These are phyloP conservation scores for Oligia fasciuncula DNA, from an alignment of 2,888 invertebrate genomes.

Conservation along the genomic window DNA sequence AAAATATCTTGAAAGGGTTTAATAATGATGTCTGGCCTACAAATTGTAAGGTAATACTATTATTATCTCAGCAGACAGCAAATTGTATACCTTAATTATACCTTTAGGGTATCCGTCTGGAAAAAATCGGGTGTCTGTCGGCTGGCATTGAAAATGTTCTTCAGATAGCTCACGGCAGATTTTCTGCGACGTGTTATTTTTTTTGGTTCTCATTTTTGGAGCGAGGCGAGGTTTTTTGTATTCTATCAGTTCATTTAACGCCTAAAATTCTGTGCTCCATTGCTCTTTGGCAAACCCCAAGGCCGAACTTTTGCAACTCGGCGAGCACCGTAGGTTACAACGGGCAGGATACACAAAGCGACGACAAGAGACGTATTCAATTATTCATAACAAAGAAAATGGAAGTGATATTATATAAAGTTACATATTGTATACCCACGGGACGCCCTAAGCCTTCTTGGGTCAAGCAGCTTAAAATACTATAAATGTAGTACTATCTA, in stretches of 20 bases:
- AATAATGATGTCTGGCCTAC: neutral
- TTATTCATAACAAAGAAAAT: neutral
- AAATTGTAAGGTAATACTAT: conserved; percentile 1
- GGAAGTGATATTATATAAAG: neutral
- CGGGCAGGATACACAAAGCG: neutral
- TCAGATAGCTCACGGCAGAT: neutral
- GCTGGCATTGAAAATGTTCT: conserved; percentile 7
- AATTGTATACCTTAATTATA: conserved; percentile 24
- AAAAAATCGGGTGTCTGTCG: neutral
- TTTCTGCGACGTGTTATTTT: neutral
- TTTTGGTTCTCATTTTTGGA: neutral
- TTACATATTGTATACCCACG: neutral
- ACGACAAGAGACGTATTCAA: neutral
- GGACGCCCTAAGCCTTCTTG: neutral
- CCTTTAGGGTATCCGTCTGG: neutral
- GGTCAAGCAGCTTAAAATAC: neutral
- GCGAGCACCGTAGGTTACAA: neutral
- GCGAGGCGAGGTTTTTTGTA: neutral
- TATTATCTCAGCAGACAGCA: conserved; percentile 21
- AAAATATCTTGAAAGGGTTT: conserved; percentile 1
- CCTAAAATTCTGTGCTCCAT: neutral
- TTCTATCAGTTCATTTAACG: neutral
- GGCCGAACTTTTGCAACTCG: neutral
- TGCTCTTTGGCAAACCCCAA: neutral
- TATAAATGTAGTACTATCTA: neutral